Evolutionary conservation across 2,888 invertebrate species (phyloP).

Genomic region (Gortyna flavago): DNA sequence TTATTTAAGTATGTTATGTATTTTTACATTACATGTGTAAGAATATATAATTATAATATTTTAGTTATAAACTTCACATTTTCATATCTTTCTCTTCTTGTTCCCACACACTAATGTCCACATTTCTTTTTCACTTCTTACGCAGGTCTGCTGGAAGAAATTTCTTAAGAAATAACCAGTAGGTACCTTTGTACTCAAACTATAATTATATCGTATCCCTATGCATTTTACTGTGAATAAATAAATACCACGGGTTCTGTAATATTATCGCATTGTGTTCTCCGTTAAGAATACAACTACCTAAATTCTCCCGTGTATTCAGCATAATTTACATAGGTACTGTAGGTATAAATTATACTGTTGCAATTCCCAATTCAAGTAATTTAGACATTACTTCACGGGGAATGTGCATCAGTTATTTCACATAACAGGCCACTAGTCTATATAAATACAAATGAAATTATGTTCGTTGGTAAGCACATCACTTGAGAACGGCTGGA

Average conservation of each 20-base stretch:
- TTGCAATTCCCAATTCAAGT: background rate
- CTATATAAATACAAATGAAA: background rate
- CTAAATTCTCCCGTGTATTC: background rate
- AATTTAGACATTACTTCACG: constrained; percentile 1
- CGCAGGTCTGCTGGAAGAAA: background rate
- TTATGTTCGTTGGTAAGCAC: background rate
- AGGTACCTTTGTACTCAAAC: background rate
- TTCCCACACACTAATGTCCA: background rate
- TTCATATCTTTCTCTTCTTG: background rate
- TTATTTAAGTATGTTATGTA: background rate
- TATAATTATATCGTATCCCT: background rate
- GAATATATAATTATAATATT: background rate
- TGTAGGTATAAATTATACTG: background rate
- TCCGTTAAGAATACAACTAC: background rate
- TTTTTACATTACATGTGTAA: background rate
- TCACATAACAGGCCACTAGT: background rate
- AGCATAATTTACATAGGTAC: constrained; percentile 21
- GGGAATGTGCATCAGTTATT: background rate
- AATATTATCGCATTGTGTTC: background rate
- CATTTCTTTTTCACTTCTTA: background rate
- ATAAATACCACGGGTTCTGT: background rate
- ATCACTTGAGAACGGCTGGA: background rate
- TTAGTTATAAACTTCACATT: background rate
- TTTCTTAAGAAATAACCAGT: background rate
- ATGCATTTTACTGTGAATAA: background rate